phyloP scores from a whole-genome alignment of 1,140 invertebrate species.

The Trichogramma pretiosum region DNA sequence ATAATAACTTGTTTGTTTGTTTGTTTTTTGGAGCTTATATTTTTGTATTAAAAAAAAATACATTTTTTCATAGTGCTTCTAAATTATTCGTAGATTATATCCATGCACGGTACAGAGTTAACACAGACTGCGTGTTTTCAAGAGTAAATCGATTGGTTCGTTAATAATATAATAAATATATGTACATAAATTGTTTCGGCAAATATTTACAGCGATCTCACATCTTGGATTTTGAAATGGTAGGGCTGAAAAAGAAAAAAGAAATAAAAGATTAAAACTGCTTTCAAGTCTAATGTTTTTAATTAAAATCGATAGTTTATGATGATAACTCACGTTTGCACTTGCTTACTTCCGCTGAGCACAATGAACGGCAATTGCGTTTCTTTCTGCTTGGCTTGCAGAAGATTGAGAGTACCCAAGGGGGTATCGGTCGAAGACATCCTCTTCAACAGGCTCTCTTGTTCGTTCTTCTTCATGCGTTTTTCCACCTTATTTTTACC shows the following conservation, averaged over 20 bases:
- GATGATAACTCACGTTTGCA: conserved; percentile 37
- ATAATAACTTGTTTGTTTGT: too few species aligned
- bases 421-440: conserved; percentile 99
- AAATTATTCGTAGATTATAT: too few species aligned
- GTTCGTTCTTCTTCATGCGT: conserved; percentile 87
- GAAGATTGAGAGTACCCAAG: conserved; percentile 82
- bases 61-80: too few species aligned
- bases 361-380: conserved; percentile 92
- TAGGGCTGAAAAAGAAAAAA: conserved; percentile 29
- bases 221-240: conserved; percentile 35
- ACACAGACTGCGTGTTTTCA: too few species aligned
- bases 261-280: conserved; percentile 1
- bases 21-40: too few species aligned
- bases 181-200: neutral
- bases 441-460: conserved; percentile 93
- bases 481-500: conserved; percentile 99
- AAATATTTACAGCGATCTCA: conserved; percentile 19
- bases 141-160: too few species aligned
- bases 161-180: too few species aligned
- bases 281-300: neutral
- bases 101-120: too few species aligned
- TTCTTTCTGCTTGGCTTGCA: conserved; percentile 95
- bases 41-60: too few species aligned
- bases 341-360: conserved; percentile 78
- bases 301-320: neutral